phyloP scores from a whole-genome alignment of 2,113 vertebrate genomes.

The Tinamus guttatus region DNA sequence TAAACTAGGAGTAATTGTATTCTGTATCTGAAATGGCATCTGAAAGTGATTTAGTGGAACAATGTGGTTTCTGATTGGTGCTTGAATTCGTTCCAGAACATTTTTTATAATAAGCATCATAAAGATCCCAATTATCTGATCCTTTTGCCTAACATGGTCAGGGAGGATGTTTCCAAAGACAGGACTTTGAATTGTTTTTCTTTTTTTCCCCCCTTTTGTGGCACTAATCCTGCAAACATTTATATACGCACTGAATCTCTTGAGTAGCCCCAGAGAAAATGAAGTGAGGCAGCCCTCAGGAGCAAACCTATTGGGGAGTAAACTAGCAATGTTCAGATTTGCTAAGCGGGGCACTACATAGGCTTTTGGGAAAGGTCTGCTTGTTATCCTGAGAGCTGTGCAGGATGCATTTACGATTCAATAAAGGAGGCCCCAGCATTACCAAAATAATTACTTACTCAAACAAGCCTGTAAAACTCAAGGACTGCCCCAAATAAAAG shows the following conservation, averaged over 20 bases:
- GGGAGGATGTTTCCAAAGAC: constrained; percentile 74
- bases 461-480: constrained; percentile 79
- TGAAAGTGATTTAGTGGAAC: constrained; percentile 94
- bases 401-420: constrained; percentile 78
- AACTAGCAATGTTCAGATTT: constrained; percentile 53
- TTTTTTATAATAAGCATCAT: constrained; percentile 85
- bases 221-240: constrained; percentile 54
- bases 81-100: constrained; percentile 87
- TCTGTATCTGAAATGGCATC: constrained; percentile 89
- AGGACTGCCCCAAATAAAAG: constrained; percentile 72
- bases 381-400: constrained; percentile 54
- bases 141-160: constrained; percentile 77
- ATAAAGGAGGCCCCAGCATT: constrained; percentile 77
- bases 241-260: constrained; percentile 18
- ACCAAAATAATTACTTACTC: constrained; percentile 82
- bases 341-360: constrained; percentile 49
- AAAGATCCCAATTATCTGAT: constrained; percentile 90
- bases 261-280: constrained; percentile 30
- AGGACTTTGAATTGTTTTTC: background rate
- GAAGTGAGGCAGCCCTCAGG: constrained; percentile 38
- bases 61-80: constrained; percentile 92
- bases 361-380: constrained; percentile 49
- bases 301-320: constrained; percentile 46
- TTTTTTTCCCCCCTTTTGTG: background rate
- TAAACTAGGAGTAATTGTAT: constrained; percentile 92